Conservation (phyloP, 2,113 vertebrate species). For the human region GRCh38 chr3:138688501-138689000, state of each 20-base stretch:
- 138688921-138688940: conserved; percentile 97
- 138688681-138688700: neutral
- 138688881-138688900: conserved; percentile 97
- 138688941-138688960: conserved; percentile 93
- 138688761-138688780: neutral
- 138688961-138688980: conserved; percentile 96
- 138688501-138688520: too few relatives aligned
- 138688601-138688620: neutral
- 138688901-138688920: conserved; percentile 95
- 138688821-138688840: too few relatives aligned
- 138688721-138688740: neutral
- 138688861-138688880: conserved; percentile 89
- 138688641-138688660: neutral
- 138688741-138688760: neutral
- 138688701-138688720: conserved; percentile 22
- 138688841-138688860: too few relatives aligned
- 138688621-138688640: conserved; percentile 6
- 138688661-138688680: conserved; percentile 18
- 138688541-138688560: neutral
- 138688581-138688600: neutral
- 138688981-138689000: neutral
- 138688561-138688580: neutral
- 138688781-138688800: neutral
- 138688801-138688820: neutral
- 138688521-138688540: too few relatives aligned